Evolutionary conservation across 2,113 vertebrate species (phyloP), one percentile per base, ranked within the genome.

Genomic region (Scomber colias): DNA sequence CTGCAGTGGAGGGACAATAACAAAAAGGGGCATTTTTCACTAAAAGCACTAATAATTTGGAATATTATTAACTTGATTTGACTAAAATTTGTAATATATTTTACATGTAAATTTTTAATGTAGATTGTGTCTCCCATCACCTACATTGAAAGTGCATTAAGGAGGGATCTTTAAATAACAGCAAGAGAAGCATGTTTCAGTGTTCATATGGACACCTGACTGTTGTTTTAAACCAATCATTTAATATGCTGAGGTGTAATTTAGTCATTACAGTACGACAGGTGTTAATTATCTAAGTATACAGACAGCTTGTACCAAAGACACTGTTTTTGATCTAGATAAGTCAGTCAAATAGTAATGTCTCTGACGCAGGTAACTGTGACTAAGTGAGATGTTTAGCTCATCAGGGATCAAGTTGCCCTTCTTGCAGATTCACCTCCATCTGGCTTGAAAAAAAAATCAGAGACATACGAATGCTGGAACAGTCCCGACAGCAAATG

Each of bases 291-390:
- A 48, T 48, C 50, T 51, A 77, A 17, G n/a, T 62, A 77, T 67
- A 74, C 64, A 75, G 12, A 31, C 50, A 73, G 55, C 56, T 72
- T 64, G 49, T 27, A 64, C 30, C 51, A 75, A 86, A 80, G 12
- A 87, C 85, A 90, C 82, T 81, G 66, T 19, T 75, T 68, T 44
- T 11, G 27, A 48, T 35, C 40, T 72, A 77, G 83, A 87, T 86
- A 49, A 80, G 89, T 75, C 30, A 83, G 70, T 76, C 61, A 72
- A 82, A 72, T 56, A 35, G 64, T 35, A 44, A 63, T 35, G 59
- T 48, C 24, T 60, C 27, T 71, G 79, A 50, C 6, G 45, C 64
- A 80, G 57, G 71, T 76, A 86, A 86, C 70, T 76, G 24, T 27
- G 73, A 59, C 49, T 67, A 62, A 79, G 68, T 73, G 84, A 81